These are phyloP conservation scores for Drosophila diplacantha DNA, from an alignment of 2,888 invertebrate genomes.

Conservation along the genomic window DNA sequence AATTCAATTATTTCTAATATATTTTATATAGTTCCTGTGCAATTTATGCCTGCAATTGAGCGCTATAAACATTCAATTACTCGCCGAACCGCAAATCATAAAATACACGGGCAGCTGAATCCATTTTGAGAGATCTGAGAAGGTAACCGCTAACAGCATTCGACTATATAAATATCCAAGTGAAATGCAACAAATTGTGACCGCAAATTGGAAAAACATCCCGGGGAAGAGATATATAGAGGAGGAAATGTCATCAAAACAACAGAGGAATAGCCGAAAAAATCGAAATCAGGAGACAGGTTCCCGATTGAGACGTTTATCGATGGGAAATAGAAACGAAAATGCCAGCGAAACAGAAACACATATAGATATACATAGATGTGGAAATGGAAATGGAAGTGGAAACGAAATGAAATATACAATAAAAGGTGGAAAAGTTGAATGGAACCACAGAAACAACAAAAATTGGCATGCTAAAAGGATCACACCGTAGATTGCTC, in stretches of 20 bases:
- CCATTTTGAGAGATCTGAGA: slow-evolving; percentile 1
- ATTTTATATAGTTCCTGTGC: neutral
- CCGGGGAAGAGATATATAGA: neutral
- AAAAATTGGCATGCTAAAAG: slow-evolving; percentile 5
- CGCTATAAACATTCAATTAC: slow-evolving; percentile 1
- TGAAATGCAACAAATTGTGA: slow-evolving; percentile 5
- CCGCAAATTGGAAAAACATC: slow-evolving; percentile 9
- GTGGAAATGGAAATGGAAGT: neutral
- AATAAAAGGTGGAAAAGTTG: neutral
- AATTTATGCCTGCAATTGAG: neutral
- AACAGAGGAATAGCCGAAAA: neutral
- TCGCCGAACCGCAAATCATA: slow-evolving; percentile 3
- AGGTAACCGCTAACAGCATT: slow-evolving; percentile 3
- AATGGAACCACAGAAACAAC: neutral
- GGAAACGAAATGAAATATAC: neutral
- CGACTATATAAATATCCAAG: slow-evolving; percentile 3
- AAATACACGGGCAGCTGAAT: neutral
- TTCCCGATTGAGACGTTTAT: slow-evolving; percentile 10
- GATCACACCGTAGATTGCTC: slow-evolving; percentile 12
- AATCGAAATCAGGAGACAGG: slow-evolving; percentile 3
- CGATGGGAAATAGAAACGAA: slow-evolving; percentile 10
- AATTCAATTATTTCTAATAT: neutral
- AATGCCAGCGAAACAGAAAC: slow-evolving; percentile 1
- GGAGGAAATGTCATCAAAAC: slow-evolving; percentile 1
- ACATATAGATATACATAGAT: neutral